phyloP scores from a whole-genome alignment of 2,113 vertebrate genomes.

The Pomatorhinus ruficollis region DNA sequence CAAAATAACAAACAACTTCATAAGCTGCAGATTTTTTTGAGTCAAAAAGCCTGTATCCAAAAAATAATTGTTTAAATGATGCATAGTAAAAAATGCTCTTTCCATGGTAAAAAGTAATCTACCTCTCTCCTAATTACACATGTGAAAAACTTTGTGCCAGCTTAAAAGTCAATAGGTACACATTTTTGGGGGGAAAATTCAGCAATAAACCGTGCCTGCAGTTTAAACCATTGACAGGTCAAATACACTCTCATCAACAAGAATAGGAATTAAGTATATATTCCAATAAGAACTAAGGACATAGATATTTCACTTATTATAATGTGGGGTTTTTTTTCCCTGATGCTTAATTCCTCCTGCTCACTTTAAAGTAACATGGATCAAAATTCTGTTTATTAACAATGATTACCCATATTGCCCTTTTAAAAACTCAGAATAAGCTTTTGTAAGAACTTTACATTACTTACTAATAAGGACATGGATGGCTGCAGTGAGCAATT shows the following conservation, averaged over 20 bases:
- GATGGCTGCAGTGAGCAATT: not conserved
- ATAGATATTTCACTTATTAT: not conserved
- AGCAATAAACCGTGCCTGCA: not conserved
- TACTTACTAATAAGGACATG: not conserved
- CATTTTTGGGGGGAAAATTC: not conserved
- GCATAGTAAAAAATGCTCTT: not conserved
- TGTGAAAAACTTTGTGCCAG: not conserved
- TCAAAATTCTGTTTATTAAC: not conserved
- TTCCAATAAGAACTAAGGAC: not conserved
- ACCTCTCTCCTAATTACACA: not conserved
- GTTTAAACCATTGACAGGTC: slow-evolving; percentile 11
- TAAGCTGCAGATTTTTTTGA: slow-evolving; percentile 71
- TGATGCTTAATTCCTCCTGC: not conserved
- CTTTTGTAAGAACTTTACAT: not conserved
- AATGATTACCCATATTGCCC: not conserved
- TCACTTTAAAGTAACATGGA: not conserved
- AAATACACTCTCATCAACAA: not conserved
- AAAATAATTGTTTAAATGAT: slow-evolving; percentile 54
- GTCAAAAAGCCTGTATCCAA: slow-evolving; percentile 30
- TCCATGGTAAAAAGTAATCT: not conserved
- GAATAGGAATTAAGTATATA: not conserved
- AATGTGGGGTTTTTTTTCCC: rapidly evolving
- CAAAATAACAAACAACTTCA: slow-evolving; percentile 80
- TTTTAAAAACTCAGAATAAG: not conserved
- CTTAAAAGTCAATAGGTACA: not conserved